phyloP scores from a whole-genome alignment of 2,797 vertebrate genomes.

The Centropyge bicolor region DNA sequence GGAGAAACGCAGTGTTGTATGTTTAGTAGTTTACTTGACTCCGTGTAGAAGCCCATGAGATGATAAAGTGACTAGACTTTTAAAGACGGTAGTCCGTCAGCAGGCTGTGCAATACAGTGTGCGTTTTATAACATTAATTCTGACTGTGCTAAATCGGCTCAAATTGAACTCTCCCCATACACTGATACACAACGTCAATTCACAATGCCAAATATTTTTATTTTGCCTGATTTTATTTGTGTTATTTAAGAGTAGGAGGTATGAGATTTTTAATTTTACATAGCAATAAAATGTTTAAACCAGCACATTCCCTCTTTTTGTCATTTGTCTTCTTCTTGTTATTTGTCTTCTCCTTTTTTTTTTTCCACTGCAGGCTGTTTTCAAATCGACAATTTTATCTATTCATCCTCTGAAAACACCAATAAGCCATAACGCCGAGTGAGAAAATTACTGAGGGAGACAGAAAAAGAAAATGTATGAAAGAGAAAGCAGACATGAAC shows the following conservation, averaged over 20 bases:
- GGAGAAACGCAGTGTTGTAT: conserved; percentile 63
- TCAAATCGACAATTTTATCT: not conserved
- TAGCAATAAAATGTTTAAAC: conserved; percentile 89
- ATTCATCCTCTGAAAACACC: not conserved
- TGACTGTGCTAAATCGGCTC: conserved; percentile 56
- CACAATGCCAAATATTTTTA: conserved; percentile 81
- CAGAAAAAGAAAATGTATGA: not conserved
- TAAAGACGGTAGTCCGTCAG: conserved; percentile 46
- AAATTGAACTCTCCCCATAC: conserved; percentile 36
- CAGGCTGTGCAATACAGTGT: conserved; percentile 35
- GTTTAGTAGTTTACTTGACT: conserved; percentile 67
- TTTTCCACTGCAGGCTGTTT: not conserved
- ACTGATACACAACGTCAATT: conserved; percentile 43
- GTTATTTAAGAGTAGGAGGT: conserved; percentile 75
- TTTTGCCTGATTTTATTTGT: conserved; percentile 75
- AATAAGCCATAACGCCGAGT: not conserved
- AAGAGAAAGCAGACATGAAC: not conserved
- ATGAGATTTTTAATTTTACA: conserved; percentile 84
- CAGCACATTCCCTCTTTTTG: conserved; percentile 18
- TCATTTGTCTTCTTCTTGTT: conserved; percentile 39
- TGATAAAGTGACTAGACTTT: conserved; percentile 36
- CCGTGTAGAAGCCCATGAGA: conserved; percentile 46
- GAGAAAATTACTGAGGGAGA: not conserved
- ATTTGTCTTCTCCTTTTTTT: not conserved
- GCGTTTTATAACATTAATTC: conserved; percentile 59